Evolutionary conservation across 2,113 vertebrate species (phyloP), one percentile per base, ranked within the genome.

Genomic region (Poecilia latipinna): DNA sequence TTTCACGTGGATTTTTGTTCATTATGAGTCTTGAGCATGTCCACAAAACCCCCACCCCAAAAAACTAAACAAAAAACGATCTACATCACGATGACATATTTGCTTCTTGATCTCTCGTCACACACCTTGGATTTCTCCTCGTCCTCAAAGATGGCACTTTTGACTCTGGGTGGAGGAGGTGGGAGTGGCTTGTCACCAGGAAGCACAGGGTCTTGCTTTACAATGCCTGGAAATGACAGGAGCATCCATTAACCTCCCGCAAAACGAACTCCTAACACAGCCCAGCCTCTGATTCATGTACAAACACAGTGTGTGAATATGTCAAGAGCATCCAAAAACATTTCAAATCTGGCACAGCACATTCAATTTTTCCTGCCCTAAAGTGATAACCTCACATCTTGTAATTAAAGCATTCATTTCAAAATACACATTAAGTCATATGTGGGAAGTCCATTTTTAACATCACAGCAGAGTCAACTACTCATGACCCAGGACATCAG

Each of bases 91-190:
- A 57, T 57, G 51, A 57, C 7, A n/a, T 22, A 24, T 10, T 8
- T 42, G 67, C 29, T 1, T 39, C 0, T 28, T 65, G 64, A 42
- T 37, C 61, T 66, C 3, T 57, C 17, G 24, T 33, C 31, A 54
- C 86, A 32, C 90, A 98, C 97, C 96, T 99, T 99, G 62, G 98
- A 99, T 78, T 99, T 99, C 85, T 99, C 98, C 85, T 99, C 97
- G 61, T 99, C 97, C 80, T 99, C 97, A 91, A 99, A 99, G 78
- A 99, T 95, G 19, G 95, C 93, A 68, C 95, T 98, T 91, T 96
- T 96, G 60, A 95, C 93, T 82, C 96, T 94, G 17, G 97, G 95
- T 11, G 97, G 92, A 35, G 96, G 96, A 0, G 91, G 92, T 0
- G 94, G 93, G 28, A 97, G 94, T 79, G 94, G 83, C 39, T 93